Conservation (phyloP, 2,888 invertebrate genomes). For the Tenthredo distinguenda region DNA sequence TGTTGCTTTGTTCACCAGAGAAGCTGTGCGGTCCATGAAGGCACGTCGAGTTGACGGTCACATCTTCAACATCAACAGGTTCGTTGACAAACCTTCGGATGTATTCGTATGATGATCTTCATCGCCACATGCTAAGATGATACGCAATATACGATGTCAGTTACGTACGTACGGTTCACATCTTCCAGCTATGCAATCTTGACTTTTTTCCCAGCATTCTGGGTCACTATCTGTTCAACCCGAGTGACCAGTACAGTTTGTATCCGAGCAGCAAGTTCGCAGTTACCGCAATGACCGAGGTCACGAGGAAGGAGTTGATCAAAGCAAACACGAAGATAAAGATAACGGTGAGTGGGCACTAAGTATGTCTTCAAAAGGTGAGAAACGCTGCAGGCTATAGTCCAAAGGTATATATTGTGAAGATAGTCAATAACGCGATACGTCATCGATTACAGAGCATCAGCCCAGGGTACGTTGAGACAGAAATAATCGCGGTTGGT, state of each 20-base stretch:
- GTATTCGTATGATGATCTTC: not conserved
- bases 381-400: not conserved
- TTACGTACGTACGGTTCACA: not conserved
- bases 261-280: constrained; percentile 81
- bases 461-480: constrained; percentile 73
- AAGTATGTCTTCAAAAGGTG: not conserved
- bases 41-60: constrained; percentile 80
- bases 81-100: not conserved
- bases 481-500: constrained; percentile 65
- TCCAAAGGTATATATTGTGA: not conserved
- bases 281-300: constrained; percentile 78
- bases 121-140: too few relatives aligned
- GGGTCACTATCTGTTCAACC: constrained; percentile 68
- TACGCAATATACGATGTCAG: not conserved
- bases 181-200: not conserved
- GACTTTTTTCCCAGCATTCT: constrained; percentile 63
- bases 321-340: constrained; percentile 74
- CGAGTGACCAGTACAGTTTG: constrained; percentile 69
- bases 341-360: constrained; percentile 70
- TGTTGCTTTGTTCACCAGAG: constrained; percentile 80
- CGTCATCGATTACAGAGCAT: constrained; percentile 67
- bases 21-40: constrained; percentile 81
- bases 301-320: constrained; percentile 78
- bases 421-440: not conserved
- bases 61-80: constrained; percentile 84